A percentile compares a stretch with the other conserved stretches of the same genome.
Evolutionary conservation across 2,113 vertebrate genomes (phyloP).

Genomic region (Cranoglanis bouderius): DNA sequence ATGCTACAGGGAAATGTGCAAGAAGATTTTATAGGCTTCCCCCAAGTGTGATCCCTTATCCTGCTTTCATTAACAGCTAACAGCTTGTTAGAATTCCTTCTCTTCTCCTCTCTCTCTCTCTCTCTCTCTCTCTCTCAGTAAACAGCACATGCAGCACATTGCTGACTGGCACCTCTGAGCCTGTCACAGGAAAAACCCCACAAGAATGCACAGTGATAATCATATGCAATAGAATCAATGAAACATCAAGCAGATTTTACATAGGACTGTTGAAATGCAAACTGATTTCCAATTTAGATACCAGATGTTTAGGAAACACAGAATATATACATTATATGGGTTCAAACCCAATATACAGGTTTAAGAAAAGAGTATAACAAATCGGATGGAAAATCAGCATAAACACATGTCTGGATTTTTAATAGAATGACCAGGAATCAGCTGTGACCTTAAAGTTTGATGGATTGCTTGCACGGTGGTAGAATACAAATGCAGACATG

Average conservation of each 20-base stretch:
- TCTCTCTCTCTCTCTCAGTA: not conserved
- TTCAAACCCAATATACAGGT: not conserved
- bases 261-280: not conserved
- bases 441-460: slow-evolving; percentile 77
- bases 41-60: slow-evolving; percentile 31
- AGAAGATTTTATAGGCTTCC: slow-evolving; percentile 38
- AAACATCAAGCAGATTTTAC: not conserved
- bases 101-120: not conserved
- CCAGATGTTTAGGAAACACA: not conserved
- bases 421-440: slow-evolving; percentile 71
- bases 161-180: slow-evolving; percentile 27
- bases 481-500: slow-evolving; percentile 65
- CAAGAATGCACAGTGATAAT: slow-evolving; percentile 22
- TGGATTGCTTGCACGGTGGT: slow-evolving; percentile 65
- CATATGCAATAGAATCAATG: slow-evolving; percentile 11
- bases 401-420: slow-evolving; percentile 51
- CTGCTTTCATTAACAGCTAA: slow-evolving; percentile 45
- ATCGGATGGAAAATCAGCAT: not conserved
- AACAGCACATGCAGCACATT: slow-evolving; percentile 12
- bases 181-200: slow-evolving; percentile 9
- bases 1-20: slow-evolving; percentile 16
- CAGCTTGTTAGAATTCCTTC: slow-evolving; percentile 5
- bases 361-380: not conserved
- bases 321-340: not conserved
- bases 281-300: not conserved